A percentile compares a stretch with the other conserved stretches of the same genome.
phyloP scores from a whole-genome alignment of 1,140 invertebrate species.

The Goniozus legneri region DNA sequence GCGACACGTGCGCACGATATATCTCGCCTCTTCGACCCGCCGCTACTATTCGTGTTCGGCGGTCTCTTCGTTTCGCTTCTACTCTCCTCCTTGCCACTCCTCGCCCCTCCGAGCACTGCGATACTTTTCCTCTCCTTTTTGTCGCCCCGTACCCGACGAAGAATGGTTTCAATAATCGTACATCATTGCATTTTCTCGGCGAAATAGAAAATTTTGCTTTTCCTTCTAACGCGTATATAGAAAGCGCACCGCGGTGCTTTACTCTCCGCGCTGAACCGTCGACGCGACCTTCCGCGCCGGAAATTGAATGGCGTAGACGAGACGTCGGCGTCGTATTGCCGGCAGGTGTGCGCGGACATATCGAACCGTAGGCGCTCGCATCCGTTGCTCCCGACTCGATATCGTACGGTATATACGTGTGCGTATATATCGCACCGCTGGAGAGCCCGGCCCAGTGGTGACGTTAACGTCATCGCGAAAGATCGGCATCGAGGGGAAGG shows the following conservation, averaged over 20 bases:
- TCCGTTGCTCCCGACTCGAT: too few species aligned
- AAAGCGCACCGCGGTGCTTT: background rate
- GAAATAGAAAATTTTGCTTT: constrained; percentile 21
- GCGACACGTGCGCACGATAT: constrained; percentile 17
- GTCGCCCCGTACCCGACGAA: constrained; percentile 9
- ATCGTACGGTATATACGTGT: too few species aligned
- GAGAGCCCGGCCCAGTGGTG: too few species aligned
- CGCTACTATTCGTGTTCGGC: constrained; percentile 3
- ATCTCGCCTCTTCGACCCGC: constrained; percentile 12
- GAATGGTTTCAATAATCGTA: constrained; percentile 29
- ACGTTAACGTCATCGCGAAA: too few species aligned
- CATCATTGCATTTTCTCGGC: constrained; percentile 17
- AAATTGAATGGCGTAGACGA: constrained; percentile 21
- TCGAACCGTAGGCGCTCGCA: too few species aligned
- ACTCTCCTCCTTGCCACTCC: too few species aligned
- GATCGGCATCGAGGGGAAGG: too few species aligned
- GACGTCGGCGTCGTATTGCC: too few species aligned
- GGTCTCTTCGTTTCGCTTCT: constrained; percentile 2
- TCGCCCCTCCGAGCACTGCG: background rate
- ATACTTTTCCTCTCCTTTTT: constrained; percentile 11
- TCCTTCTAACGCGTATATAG: background rate
- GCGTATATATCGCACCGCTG: too few species aligned
- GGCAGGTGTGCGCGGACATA: too few species aligned
- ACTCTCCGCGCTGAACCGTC: too few species aligned
- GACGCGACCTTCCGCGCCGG: too few species aligned